Percentiles rank a stretch among this genome's conserved stretches.
Conservation (phyloP, 2,888 invertebrate species). For the Dynastes maya region DNA sequence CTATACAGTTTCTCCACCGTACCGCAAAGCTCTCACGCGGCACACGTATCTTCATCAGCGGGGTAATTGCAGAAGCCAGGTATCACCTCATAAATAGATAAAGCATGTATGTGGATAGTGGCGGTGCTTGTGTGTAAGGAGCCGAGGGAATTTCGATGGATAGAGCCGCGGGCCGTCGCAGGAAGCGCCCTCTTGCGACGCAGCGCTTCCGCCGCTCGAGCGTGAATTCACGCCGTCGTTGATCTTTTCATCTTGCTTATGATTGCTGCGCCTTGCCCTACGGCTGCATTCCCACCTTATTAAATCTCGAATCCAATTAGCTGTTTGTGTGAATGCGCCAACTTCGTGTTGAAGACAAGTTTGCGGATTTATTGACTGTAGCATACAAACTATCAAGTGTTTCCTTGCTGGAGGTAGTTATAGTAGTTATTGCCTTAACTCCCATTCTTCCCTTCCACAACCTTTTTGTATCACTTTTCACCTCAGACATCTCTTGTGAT, state of each 20-base stretch:
- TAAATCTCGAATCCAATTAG: conserved; percentile 12
- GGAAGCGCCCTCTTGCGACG: not conserved
- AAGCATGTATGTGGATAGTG: not conserved
- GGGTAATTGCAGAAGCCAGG: not conserved
- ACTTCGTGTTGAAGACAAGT: no score
- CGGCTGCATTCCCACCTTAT: not conserved
- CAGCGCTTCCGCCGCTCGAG: not conserved
- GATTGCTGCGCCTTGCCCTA: not conserved
- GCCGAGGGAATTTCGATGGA: conserved; percentile 1
- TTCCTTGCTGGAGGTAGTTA: no score
- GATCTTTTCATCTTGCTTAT: conserved; percentile 27
- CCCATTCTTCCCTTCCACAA: no score
- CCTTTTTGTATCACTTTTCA: no score
- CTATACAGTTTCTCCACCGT: not conserved
- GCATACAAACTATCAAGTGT: no score
- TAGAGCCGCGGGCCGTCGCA: not conserved
- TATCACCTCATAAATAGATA: conserved; percentile 25
- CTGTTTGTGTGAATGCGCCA: conserved; percentile 1
- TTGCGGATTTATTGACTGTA: no score
- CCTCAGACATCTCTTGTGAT: no score
- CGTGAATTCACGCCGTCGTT: conserved; percentile 20
- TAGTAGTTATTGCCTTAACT: no score
- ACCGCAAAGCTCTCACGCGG: not conserved
- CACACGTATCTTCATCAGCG: not conserved
- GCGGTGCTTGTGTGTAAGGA: not conserved